A percentile compares a stretch with the other conserved stretches of the same genome.
These are phyloP conservation scores for Drosophila parvula DNA, from an alignment of 1,140 invertebrate species.

Conservation along the genomic window DNA sequence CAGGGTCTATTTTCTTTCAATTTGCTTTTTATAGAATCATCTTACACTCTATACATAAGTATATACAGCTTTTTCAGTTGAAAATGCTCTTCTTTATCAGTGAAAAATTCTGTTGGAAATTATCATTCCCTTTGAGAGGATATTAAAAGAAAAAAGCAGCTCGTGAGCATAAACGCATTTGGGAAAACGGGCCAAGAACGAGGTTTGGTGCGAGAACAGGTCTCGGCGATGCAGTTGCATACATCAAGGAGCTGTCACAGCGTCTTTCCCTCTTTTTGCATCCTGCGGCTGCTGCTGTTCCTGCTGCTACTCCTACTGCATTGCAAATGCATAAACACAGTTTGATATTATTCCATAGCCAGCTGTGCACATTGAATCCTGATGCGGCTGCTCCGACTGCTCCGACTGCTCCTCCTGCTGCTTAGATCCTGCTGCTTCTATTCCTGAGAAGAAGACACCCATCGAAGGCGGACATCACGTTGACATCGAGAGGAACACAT, in stretches of 20 bases:
- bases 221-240: constrained; percentile 43
- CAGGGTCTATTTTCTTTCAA: background rate
- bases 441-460: constrained; percentile 21
- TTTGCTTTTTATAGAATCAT: background rate
- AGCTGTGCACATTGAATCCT: constrained; percentile 72
- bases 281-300: constrained; percentile 5
- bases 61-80: background rate
- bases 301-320: constrained; percentile 58
- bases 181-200: background rate
- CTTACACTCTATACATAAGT: background rate
- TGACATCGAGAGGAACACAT: constrained; percentile 55
- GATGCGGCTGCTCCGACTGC: constrained; percentile 25
- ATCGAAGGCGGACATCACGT: constrained; percentile 50
- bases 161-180: background rate
- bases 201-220: background rate
- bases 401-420: background rate
- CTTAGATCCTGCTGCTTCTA: background rate
- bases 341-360: constrained; percentile 79
- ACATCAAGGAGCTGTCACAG: constrained; percentile 58
- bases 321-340: constrained; percentile 81
- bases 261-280: constrained; percentile 11
- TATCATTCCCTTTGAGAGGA: constrained; percentile 17
- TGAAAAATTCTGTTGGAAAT: background rate
- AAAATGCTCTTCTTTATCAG: background rate
- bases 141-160: constrained; percentile 15